These are phyloP conservation scores for Seriola quinqueradiata DNA, from an alignment of 2,113 vertebrate species.

Conservation along the genomic window DNA sequence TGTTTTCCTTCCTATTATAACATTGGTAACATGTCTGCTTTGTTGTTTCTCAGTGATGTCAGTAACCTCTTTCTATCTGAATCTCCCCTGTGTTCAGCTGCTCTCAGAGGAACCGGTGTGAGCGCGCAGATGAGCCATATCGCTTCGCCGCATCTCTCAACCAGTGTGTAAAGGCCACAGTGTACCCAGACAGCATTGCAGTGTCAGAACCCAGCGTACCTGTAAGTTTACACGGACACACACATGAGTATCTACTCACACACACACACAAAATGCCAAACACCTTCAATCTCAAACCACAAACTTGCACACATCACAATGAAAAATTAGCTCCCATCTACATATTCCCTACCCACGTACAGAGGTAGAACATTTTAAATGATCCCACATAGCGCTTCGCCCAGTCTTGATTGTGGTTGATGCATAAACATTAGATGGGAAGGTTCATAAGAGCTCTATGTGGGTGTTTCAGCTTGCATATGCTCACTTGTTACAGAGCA, in stretches of 20 bases:
- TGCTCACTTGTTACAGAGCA: constrained; percentile 70
- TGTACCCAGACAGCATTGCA: constrained; percentile 95
- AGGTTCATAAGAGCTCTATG: constrained; percentile 67
- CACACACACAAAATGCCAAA: neutral
- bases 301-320: constrained; percentile 30
- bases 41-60: neutral
- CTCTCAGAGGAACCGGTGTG: constrained; percentile 91
- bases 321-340: constrained; percentile 39
- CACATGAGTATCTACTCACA: neutral
- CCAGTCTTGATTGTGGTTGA: constrained; percentile 63
- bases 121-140: constrained; percentile 90
- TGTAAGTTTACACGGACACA: constrained; percentile 78
- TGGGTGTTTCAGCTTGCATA: constrained; percentile 76
- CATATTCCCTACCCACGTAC: constrained; percentile 54
- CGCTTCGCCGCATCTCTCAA: constrained; percentile 90
- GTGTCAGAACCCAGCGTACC: constrained; percentile 93
- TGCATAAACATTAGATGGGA: constrained; percentile 81
- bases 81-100: constrained; percentile 84
- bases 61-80: neutral
- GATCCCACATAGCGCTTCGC: constrained; percentile 46
- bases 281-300: neutral
- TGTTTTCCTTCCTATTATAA: neutral
- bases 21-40: neutral
- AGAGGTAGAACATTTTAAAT: constrained; percentile 48
- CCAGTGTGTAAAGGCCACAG: constrained; percentile 90